Conservation (phyloP, 2,888 invertebrate species). For the Lacanobia oleracea region DNA sequence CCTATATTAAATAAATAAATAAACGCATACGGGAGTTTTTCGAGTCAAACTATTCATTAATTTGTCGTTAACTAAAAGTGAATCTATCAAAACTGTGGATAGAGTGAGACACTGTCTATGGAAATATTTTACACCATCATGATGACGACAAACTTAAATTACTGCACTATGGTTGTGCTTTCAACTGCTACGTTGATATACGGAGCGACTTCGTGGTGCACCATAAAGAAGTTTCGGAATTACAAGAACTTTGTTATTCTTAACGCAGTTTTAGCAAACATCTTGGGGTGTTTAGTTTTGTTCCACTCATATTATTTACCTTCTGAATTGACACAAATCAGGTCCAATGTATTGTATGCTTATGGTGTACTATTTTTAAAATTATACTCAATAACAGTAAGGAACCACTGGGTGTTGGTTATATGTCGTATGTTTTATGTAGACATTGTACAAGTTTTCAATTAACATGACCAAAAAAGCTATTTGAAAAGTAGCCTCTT, state of each 20-base stretch:
- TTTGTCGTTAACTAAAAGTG: too few species aligned
- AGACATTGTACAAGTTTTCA: conserved; percentile 24
- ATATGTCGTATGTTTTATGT: conserved; percentile 14
- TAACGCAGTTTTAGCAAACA: conserved; percentile 1
- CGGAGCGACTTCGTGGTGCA: conserved; percentile 4
- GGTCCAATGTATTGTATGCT: background rate
- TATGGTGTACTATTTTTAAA: rapidly evolving
- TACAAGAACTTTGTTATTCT: conserved; percentile 19
- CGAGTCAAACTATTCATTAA: too few species aligned
- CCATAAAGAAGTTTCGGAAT: background rate
- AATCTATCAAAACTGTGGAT: too few species aligned
- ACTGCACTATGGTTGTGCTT: background rate
- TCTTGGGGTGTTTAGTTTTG: background rate
- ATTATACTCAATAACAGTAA: background rate
- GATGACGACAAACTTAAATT: too few species aligned
- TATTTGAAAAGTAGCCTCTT: conserved; percentile 12
- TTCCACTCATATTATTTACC: background rate
- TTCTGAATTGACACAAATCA: background rate
- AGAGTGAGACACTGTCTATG: background rate
- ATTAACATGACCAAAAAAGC: background rate
- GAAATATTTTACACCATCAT: background rate
- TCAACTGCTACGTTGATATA: background rate
- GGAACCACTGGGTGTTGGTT: background rate
- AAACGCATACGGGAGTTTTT: too few species aligned
- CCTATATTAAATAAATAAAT: too few species aligned